Evolutionary conservation across 2,113 vertebrate genomes (phyloP).

Genomic region (Callithrix jacchus): DNA sequence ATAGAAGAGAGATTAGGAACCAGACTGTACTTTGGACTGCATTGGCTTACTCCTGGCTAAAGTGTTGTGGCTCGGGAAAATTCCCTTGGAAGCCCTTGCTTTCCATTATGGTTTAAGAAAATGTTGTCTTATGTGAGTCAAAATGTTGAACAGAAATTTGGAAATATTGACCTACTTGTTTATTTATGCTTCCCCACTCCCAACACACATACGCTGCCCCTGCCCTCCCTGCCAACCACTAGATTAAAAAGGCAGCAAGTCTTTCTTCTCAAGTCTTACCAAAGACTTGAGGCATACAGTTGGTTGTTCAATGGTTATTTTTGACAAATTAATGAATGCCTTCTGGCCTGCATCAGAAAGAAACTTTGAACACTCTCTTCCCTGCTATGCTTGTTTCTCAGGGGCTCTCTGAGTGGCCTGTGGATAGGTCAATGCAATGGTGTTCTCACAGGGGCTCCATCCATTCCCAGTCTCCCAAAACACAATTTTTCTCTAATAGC

Average conservation of each 20-base stretch:
- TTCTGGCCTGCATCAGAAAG: not conserved
- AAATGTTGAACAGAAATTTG: constrained; percentile 30
- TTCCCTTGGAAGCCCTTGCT: not conserved
- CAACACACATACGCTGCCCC: not conserved
- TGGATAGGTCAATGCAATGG: not conserved
- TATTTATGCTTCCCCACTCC: not conserved
- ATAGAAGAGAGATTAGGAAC: not conserved
- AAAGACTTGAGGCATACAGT: not conserved
- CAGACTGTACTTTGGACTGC: not conserved
- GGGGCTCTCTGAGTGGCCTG: not conserved
- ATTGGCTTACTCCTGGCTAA: not conserved
- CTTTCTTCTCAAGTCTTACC: not conserved
- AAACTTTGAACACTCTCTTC: not conserved
- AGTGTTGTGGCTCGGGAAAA: not conserved
- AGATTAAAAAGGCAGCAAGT: not conserved
- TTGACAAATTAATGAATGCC: not conserved
- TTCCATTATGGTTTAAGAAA: constrained; percentile 8
- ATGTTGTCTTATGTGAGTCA: not conserved
- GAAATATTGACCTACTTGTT: not conserved
- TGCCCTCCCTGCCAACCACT: not conserved
- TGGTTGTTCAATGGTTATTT: not conserved
- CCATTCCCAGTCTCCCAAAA: not conserved
- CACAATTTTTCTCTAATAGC: not conserved
- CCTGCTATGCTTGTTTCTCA: not conserved
- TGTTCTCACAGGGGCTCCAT: not conserved